Conservation (phyloP, 2,113 vertebrate species). For the Nestor notabilis region DNA sequence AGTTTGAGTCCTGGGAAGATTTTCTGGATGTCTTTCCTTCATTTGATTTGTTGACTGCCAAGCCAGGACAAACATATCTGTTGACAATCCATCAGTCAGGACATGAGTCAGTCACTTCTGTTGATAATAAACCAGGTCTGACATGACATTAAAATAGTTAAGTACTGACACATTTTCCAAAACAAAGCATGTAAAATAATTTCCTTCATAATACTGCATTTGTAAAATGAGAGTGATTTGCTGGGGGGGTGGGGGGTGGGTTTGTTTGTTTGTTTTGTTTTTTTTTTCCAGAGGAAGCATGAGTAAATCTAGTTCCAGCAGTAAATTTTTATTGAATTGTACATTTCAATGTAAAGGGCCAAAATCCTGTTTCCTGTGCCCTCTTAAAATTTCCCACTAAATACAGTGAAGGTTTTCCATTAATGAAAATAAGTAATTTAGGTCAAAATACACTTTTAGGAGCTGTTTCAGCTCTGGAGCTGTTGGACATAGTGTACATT, state of each 20-base stretch:
- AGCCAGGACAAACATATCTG: not conserved
- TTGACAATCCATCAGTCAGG: not conserved
- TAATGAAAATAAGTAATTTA: not conserved
- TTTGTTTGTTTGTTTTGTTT: too few species aligned
- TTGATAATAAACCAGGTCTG: conserved; percentile 13
- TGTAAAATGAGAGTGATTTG: not conserved
- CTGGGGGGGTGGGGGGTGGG: too few species aligned
- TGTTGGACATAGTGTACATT: not conserved
- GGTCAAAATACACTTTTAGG: not conserved
- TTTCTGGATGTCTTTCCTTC: not conserved
- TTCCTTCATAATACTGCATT: not conserved
- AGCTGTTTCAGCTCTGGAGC: not conserved
- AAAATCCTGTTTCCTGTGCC: not conserved
- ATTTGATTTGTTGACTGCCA: conserved; percentile 14
- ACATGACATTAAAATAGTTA: not conserved
- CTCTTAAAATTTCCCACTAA: not conserved
- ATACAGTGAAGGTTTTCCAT: not conserved
- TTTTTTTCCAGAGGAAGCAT: not conserved
- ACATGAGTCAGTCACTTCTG: conserved; percentile 13
- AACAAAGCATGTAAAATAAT: not conserved
- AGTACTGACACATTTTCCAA: not conserved
- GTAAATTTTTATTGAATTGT: not conserved
- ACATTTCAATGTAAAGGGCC: not conserved
- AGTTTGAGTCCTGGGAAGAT: not conserved
- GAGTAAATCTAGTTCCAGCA: not conserved